Conservation (phyloP, 37 sponge, comb jelly and placozoan genomes). For the Diacarnus erythraeanus region DNA sequence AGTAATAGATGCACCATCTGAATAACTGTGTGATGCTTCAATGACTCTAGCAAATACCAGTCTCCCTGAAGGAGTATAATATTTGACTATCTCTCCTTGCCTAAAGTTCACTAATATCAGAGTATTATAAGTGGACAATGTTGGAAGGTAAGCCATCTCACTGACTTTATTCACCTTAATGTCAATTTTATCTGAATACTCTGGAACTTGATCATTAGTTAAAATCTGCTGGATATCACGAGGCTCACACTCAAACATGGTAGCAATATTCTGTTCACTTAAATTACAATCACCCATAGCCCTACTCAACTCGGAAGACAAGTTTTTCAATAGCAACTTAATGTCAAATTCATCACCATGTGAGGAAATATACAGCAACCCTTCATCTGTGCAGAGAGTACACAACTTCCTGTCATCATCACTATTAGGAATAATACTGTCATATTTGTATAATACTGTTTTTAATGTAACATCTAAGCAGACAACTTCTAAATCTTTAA, state of each 20-base stretch:
- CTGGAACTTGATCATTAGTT: conserved; percentile 1
- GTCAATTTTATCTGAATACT: neutral
- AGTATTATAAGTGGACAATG: neutral
- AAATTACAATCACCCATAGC: neutral
- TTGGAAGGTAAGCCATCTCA: neutral
- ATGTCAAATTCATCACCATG: conserved; percentile 18
- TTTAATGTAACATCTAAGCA: conserved; percentile 7
- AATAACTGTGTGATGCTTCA: neutral
- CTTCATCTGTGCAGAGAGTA: neutral
- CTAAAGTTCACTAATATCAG: conserved; percentile 35
- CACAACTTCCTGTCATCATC: neutral
- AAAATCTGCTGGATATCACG: conserved; percentile 15
- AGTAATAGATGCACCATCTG: neutral
- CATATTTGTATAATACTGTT: conserved; percentile 20
- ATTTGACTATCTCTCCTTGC: conserved; percentile 22
- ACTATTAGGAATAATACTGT: conserved; percentile 4
- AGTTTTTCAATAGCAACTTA: neutral
- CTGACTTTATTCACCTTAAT: neutral
- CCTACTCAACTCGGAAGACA: neutral
- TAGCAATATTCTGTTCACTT: conserved; percentile 11
- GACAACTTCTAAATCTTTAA: neutral
- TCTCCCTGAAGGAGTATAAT: neutral
- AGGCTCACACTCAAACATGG: conserved; percentile 41
- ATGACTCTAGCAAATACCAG: conserved; percentile 12
- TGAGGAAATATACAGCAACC: conserved; percentile 22